A percentile compares a stretch with the other conserved stretches of the same genome.
These are phyloP conservation scores for Hippocampus comes DNA, from an alignment of 2,113 vertebrate species.

Conservation along the genomic window DNA sequence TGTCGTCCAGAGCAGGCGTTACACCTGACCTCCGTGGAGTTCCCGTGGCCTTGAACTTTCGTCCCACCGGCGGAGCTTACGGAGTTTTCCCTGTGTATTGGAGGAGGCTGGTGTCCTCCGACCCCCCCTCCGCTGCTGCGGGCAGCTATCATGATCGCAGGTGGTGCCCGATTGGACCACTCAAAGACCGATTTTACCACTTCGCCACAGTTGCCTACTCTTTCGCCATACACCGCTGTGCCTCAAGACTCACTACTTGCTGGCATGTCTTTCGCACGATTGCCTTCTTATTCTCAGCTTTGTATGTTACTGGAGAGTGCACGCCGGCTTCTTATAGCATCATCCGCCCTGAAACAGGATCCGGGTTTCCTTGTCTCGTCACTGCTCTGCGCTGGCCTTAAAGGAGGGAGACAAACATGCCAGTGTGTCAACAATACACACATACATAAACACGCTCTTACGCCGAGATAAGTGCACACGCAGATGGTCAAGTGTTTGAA, in stretches of 20 bases:
- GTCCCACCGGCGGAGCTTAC: conserved; percentile 72
- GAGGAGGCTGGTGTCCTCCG: conserved; percentile 63
- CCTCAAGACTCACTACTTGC: not conserved
- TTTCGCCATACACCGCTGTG: conserved; percentile 1
- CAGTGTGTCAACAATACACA: conserved; percentile 57
- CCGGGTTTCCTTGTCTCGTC: conserved; percentile 64
- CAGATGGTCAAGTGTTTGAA: not conserved
- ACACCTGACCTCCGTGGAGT: conserved; percentile 71
- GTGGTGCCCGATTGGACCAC: conserved; percentile 14
- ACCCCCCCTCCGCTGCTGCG: conserved; percentile 77
- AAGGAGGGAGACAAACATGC: conserved; percentile 67
- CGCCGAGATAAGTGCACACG: not conserved
- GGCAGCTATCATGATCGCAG: conserved; percentile 80
- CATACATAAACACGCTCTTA: conserved; percentile 16
- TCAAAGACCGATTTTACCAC: conserved; percentile 40
- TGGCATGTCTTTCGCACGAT: not conserved
- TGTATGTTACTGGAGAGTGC: conserved; percentile 38
- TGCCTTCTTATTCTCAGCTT: conserved; percentile 13
- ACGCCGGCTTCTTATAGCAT: conserved; percentile 76
- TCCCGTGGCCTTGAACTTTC: conserved; percentile 62
- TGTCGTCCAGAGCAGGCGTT: conserved; percentile 58
- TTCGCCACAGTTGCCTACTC: not conserved
- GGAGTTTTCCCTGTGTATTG: conserved; percentile 76
- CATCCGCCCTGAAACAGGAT: conserved; percentile 84
- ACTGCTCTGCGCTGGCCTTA: conserved; percentile 57